Evolutionary conservation across 1,140 invertebrate species (phyloP), one percentile per base, ranked within the genome.

Genomic region (Acromyrmex charruanus): DNA sequence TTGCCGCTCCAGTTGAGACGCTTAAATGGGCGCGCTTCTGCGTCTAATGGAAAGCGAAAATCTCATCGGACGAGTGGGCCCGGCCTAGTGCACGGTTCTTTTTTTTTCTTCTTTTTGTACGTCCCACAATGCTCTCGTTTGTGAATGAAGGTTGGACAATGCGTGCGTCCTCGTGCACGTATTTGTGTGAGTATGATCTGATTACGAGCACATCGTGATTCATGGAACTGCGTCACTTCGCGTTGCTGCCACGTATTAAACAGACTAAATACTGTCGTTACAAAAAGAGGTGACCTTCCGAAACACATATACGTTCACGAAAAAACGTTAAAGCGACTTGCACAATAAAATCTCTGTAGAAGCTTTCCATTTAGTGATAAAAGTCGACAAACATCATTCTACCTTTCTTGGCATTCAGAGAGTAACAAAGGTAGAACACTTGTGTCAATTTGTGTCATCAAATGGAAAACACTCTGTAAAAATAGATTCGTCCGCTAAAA

Each of bases 91-190:
- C 12, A 49, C 39, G 21, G 1, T 68, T 21, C n/a, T 51, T 28
- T 21, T 28, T 58, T 53, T 25, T 28, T 9, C 14, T 53, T 12
- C 58, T 61, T 74, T 84, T 84, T 63, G 55, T 63, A n/a, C 7
- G 21, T 55, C 59, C 35, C 49, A 79, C 82, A 79, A 85, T 85
- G 31, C 74, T 44, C 51, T 63, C 21, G 75, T 61, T 72, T 49
- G 55, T 85, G 74, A 85, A 85, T 79, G 63, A 85, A 85, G 51
- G 44, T 66, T 63, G 72, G 31, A 84, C 80, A 85, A 79, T 77
- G 12, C 31, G 59, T 18, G 59, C 51, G 35, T 61, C 72, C 71
- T 74, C 59, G 25, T 25, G 59, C 51, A 7, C n/a, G 18, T n/a
- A 28, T 25, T 5, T n/a, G 44, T 63, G 9, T 55, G 31, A 25